These are phyloP conservation scores for Podarcis siculus DNA, from an alignment of 2,797 vertebrate species.

Conservation along the genomic window DNA sequence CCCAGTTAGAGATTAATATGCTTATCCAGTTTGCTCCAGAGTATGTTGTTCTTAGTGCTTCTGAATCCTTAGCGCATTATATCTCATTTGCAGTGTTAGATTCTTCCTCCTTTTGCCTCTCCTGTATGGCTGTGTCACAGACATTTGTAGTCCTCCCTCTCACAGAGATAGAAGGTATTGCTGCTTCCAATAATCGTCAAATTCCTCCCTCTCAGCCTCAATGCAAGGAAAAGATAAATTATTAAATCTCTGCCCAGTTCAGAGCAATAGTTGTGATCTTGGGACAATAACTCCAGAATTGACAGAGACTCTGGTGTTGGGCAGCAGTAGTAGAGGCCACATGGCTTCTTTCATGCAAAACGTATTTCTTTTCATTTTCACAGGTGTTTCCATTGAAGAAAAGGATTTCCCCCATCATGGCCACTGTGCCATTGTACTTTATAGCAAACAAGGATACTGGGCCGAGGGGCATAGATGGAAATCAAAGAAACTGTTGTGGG, in stretches of 20 bases:
- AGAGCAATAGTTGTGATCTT: neutral
- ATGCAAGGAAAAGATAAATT: neutral
- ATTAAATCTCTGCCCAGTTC: neutral
- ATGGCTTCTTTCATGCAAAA: neutral
- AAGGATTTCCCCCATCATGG: neutral
- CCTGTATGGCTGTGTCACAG: neutral
- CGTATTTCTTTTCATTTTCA: neutral
- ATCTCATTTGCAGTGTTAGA: neutral
- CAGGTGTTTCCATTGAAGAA: neutral
- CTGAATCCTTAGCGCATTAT: neutral
- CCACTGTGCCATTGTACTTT: too few species aligned
- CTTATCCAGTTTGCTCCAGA: neutral
- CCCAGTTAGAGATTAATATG: neutral
- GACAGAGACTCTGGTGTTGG: neutral
- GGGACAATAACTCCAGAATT: neutral
- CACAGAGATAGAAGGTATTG: neutral
- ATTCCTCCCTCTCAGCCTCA: neutral
- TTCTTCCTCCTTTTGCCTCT: neutral
- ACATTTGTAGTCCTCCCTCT: neutral
- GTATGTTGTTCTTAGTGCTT: neutral
- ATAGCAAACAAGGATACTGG: too few species aligned
- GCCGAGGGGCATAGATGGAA: too few species aligned
- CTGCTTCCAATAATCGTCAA: neutral
- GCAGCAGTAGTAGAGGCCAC: neutral
- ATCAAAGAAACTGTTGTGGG: too few species aligned